Conservation (phyloP, 35 echinoderm and acorn worm genomes). For the Chiridota heheva region DNA sequence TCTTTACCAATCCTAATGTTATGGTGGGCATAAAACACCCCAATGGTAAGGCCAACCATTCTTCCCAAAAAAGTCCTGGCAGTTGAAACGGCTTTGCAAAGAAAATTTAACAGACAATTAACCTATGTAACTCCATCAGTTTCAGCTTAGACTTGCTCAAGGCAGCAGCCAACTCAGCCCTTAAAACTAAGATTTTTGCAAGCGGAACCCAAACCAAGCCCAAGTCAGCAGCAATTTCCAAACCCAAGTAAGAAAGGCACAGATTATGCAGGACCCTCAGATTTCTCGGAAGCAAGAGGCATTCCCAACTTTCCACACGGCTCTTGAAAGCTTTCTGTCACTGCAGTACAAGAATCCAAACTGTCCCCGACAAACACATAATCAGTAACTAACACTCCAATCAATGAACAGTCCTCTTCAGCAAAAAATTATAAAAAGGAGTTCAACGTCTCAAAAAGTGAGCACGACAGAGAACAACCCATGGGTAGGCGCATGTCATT, state of each 20-base stretch:
- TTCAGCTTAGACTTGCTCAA: conserved; percentile 14
- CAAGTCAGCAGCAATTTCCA: conserved; percentile 37
- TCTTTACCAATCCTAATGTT: too few species aligned
- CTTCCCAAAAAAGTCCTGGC: conserved; percentile 45
- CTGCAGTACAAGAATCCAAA: not conserved
- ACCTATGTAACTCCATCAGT: conserved; percentile 30
- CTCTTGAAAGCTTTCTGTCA: not conserved
- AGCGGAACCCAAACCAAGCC: conserved; percentile 14
- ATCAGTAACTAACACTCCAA: not conserved
- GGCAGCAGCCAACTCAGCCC: not conserved
- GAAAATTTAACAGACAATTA: conserved; percentile 41
- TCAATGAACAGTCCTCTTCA: not conserved
- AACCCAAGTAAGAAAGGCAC: conserved; percentile 11
- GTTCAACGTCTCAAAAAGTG: conserved; percentile 26
- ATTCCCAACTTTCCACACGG: conserved; percentile 46
- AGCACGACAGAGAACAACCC: too few species aligned
- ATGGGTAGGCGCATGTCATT: too few species aligned
- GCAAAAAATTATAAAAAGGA: conserved; percentile 3
- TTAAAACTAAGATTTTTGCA: conserved; percentile 7
- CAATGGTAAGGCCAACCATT: conserved; percentile 33
- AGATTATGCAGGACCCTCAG: conserved; percentile 33
- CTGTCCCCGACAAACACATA: not conserved
- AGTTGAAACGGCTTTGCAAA: conserved; percentile 44
- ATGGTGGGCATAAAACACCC: not conserved
- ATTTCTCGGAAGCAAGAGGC: conserved; percentile 32